phyloP scores from a whole-genome alignment of 2,888 invertebrate species.

The Ganaspis brasiliensis region DNA sequence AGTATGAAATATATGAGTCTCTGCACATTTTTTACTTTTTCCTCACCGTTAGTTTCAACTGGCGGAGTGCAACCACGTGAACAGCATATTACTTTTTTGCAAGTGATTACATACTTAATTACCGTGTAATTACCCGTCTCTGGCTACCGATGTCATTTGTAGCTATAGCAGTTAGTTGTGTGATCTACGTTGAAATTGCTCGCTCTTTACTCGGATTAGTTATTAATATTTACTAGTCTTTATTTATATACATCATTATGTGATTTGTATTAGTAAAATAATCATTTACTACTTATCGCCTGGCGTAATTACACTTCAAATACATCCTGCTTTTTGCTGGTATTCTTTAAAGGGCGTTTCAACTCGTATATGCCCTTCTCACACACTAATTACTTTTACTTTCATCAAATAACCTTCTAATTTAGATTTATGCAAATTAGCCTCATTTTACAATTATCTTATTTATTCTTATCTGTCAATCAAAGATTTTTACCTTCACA shows the following conservation, averaged over 20 bases:
- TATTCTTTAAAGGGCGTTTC: not conserved
- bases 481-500: conserved; percentile 1
- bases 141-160: conserved; percentile 39
- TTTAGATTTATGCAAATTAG: conserved; percentile 17
- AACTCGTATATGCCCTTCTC: not conserved
- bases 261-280: conserved; percentile 27
- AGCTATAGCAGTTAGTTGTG: conserved; percentile 33
- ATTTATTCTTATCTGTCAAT: not conserved
- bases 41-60: conserved; percentile 17
- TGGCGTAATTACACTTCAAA: not conserved
- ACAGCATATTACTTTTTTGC: conserved; percentile 22
- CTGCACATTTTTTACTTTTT: conserved; percentile 20
- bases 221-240: conserved; percentile 32
- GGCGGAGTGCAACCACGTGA: conserved; percentile 26
- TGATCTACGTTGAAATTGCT: conserved; percentile 32
- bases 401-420: conserved; percentile 27
- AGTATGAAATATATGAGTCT: conserved; percentile 32
- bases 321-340: conserved; percentile 8
- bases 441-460: conserved; percentile 16
- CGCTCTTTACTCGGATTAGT: not conserved
- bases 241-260: conserved; percentile 30
- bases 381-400: conserved; percentile 19
- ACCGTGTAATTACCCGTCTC: conserved; percentile 39
- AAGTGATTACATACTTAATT: conserved; percentile 39
- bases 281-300: conserved; percentile 35